Percentiles rank a stretch among this genome's conserved stretches.
Evolutionary conservation across 2,113 vertebrate species (phyloP).

Genomic region (Oryzias melastigma): DNA sequence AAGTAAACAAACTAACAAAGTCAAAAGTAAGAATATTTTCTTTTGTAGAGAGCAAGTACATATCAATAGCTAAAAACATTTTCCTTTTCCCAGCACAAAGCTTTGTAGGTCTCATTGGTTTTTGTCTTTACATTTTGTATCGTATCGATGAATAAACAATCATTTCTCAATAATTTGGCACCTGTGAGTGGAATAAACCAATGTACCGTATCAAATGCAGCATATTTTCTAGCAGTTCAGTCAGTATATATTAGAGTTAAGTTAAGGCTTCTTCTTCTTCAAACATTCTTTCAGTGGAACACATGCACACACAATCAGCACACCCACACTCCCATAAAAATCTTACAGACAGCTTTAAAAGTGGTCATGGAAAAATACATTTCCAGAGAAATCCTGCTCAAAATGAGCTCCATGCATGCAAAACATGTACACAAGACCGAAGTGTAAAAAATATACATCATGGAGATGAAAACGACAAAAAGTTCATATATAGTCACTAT

Average conservation of each 20-base stretch:
- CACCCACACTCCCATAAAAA: constrained; percentile 14
- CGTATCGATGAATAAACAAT: too few relatives aligned
- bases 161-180: not conserved
- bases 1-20: too few relatives aligned
- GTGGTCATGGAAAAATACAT: constrained; percentile 49
- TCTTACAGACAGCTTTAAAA: constrained; percentile 32
- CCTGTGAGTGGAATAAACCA: not conserved
- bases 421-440: constrained; percentile 29
- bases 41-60: too few relatives aligned
- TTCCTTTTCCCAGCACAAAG: too few relatives aligned
- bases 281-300: constrained; percentile 30
- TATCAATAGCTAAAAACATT: too few relatives aligned
- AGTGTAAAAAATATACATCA: constrained; percentile 61
- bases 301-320: constrained; percentile 3
- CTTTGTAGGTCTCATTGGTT: too few relatives aligned
- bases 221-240: not conserved
- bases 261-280: constrained; percentile 39
- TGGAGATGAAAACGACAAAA: constrained; percentile 55
- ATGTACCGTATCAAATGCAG: not conserved
- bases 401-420: constrained; percentile 25
- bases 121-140: too few relatives aligned
- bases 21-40: too few relatives aligned
- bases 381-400: constrained; percentile 13
- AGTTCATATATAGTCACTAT: constrained; percentile 10
- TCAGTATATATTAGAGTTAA: constrained; percentile 51